Evolutionary conservation across 2,888 invertebrate species (phyloP).

Genomic region (Melipona beecheii): DNA sequence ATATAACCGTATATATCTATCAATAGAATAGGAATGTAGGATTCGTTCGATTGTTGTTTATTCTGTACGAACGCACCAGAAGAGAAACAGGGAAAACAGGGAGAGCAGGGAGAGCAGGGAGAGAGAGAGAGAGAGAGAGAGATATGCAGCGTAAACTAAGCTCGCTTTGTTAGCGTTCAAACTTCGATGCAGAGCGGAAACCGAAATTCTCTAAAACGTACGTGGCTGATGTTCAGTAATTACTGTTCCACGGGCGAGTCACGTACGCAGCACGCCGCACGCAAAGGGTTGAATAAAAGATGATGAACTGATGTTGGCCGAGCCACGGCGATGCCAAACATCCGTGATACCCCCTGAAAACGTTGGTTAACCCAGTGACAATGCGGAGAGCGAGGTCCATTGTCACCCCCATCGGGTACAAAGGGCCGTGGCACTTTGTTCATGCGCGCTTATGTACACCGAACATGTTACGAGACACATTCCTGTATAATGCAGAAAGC

Average conservation of each 20-base stretch:
- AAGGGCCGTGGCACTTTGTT: slow-evolving; percentile 73
- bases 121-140: not conserved
- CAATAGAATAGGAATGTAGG: too few relatives aligned
- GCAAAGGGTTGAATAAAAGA: slow-evolving; percentile 71
- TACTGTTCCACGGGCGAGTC: slow-evolving; percentile 61
- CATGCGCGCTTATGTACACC: slow-evolving; percentile 51
- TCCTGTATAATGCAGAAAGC: slow-evolving; percentile 78
- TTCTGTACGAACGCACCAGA: not conserved
- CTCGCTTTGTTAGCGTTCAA: slow-evolving; percentile 54
- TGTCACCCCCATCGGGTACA: slow-evolving; percentile 74
- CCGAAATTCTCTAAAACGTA: slow-evolving; percentile 56
- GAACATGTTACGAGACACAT: slow-evolving; percentile 70
- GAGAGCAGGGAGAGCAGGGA: not conserved
- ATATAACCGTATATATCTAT: not conserved
- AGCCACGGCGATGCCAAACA: slow-evolving; percentile 69
- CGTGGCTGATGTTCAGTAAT: slow-evolving; percentile 63
- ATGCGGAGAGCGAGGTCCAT: slow-evolving; percentile 76
- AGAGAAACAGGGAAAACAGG: slow-evolving; percentile 12
- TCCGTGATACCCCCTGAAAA: slow-evolving; percentile 65
- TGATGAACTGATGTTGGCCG: slow-evolving; percentile 67
- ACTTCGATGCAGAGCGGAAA: slow-evolving; percentile 45
- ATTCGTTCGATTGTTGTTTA: slow-evolving; percentile 27
- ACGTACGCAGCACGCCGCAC: slow-evolving; percentile 53
- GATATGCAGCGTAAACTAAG: slow-evolving; percentile 38
- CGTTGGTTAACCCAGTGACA: slow-evolving; percentile 82